phyloP scores from a whole-genome alignment of 2,888 invertebrate species.

The Yponomeuta evonymella region DNA sequence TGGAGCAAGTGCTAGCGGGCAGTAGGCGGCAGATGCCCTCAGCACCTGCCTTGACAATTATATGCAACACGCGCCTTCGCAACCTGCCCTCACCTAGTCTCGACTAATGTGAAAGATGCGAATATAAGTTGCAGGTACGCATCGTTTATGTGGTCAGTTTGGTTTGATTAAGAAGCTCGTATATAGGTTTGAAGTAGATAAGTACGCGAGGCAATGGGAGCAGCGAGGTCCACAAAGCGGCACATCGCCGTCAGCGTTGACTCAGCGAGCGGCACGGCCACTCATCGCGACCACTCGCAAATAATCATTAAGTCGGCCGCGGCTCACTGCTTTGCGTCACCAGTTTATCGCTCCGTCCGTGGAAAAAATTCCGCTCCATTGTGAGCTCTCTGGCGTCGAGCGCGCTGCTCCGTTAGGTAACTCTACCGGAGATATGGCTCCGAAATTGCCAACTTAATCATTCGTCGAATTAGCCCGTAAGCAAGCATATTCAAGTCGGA shows the following conservation, averaged over 20 bases:
- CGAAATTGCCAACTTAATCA: background rate
- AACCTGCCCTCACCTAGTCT: conserved; percentile 5
- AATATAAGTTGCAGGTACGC: conserved; percentile 2
- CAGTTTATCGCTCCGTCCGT: conserved; percentile 59
- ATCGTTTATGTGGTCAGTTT: background rate
- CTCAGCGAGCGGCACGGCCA: conserved; percentile 51
- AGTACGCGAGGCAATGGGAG: conserved; percentile 28
- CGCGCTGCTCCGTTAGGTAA: background rate
- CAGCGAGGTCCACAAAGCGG: conserved; percentile 28
- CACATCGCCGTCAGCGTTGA: conserved; percentile 47
- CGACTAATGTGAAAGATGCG: conserved; percentile 2
- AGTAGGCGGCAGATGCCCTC: conserved; percentile 58
- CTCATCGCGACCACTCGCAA: conserved; percentile 70
- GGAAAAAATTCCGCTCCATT: conserved; percentile 61
- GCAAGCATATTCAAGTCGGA: background rate
- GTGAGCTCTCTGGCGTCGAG: conserved; percentile 32
- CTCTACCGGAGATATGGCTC: background rate
- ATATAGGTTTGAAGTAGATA: conserved; percentile 3
- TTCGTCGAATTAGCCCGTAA: background rate
- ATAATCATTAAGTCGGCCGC: conserved; percentile 48
- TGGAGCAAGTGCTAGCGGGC: conserved; percentile 10
- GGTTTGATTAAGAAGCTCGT: background rate
- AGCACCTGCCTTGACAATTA: conserved; percentile 48
- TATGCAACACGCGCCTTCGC: conserved; percentile 15
- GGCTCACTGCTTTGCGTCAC: conserved; percentile 59